Conservation (phyloP, 30 jellyfish, hydroid and myxozoan genomes). For the Aurelia sp. region DNA sequence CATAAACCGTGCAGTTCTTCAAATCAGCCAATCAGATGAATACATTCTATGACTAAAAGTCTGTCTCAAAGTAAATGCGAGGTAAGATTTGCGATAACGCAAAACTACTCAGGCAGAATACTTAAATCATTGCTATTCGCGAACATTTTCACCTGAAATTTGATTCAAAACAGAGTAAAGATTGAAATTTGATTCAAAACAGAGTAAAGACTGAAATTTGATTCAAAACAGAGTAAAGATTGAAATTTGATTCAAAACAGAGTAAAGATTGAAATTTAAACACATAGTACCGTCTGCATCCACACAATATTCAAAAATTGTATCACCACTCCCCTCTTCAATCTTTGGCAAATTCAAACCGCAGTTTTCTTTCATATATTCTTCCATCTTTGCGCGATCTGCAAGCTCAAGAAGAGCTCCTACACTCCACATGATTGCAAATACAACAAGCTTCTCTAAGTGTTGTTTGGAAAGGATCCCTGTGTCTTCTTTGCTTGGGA, state of each 20-base stretch:
- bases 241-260: not conserved
- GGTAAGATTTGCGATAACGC: no score
- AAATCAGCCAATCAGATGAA: no score
- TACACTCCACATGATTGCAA: slow-evolving; percentile 96
- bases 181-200: no score
- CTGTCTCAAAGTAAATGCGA: no score
- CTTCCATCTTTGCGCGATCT: slow-evolving; percentile 93
- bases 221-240: not conserved
- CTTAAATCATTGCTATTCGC: no score
- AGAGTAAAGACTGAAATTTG: no score
- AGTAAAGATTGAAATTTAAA: not conserved
- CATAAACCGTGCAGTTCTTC: no score
- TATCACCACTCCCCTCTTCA: slow-evolving; percentile 78
- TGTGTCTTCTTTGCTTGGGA: slow-evolving; percentile 82
- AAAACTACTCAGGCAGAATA: no score
- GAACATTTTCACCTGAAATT: no score
- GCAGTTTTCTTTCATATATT: slow-evolving; percentile 42
- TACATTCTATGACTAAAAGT: no score
- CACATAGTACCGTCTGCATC: slow-evolving; percentile 36
- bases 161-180: no score
- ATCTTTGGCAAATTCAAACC: slow-evolving; percentile 70
- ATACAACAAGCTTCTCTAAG: slow-evolving; percentile 81
- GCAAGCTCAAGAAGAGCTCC: slow-evolving; percentile 93
- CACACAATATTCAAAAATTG: slow-evolving; percentile 55
- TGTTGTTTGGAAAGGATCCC: slow-evolving; percentile 73